Conservation (phyloP, 1,140 invertebrate genomes). For the Hycleus phaleratus region DNA sequence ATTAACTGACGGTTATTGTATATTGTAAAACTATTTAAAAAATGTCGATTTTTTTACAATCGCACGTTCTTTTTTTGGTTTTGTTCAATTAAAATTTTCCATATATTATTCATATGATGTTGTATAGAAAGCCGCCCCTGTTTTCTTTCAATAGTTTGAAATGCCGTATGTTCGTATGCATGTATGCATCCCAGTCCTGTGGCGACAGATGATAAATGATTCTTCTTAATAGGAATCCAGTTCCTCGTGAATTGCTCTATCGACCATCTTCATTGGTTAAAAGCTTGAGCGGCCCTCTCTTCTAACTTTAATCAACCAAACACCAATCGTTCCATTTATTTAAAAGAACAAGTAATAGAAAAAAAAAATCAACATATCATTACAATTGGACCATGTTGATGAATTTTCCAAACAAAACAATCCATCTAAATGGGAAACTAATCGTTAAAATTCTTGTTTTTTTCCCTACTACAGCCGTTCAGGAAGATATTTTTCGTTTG, state of each 20-base stretch:
- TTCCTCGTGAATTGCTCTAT: slow-evolving; percentile 29
- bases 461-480: no score
- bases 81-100: no score
- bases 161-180: slow-evolving; percentile 19
- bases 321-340: slow-evolving; percentile 16
- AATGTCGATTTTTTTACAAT: no score
- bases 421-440: no score
- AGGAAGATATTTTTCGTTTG: no score
- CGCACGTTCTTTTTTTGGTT: no score
- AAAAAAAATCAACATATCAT: background rate
- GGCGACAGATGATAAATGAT: slow-evolving; percentile 37
- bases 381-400: background rate
- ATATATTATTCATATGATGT: no score
- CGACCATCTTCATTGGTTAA: slow-evolving; percentile 29
- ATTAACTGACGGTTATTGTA: no score
- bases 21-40: no score
- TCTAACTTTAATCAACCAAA: slow-evolving; percentile 30
- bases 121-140: slow-evolving; percentile 13
- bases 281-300: slow-evolving; percentile 26
- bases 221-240: slow-evolving; percentile 33
- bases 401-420: no score
- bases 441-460: no score
- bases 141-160: slow-evolving; percentile 17
- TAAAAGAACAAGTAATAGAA: slow-evolving; percentile 2
- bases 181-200: slow-evolving; percentile 24